Evolutionary conservation across 2,797 vertebrate species (phyloP).

Genomic region (Sebastes steindachneri): DNA sequence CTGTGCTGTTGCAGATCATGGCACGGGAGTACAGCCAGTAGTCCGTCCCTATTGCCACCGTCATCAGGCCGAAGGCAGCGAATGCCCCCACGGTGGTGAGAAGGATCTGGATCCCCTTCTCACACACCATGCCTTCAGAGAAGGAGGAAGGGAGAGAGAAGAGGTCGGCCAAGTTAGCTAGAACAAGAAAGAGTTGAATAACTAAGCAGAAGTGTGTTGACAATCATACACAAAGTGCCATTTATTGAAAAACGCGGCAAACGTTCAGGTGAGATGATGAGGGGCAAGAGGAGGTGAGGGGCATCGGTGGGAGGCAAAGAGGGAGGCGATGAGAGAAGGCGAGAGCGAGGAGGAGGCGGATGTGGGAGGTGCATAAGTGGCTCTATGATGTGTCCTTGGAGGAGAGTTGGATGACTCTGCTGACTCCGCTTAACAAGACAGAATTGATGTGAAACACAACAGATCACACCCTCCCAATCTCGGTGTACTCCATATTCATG

Average conservation of each 20-base stretch:
- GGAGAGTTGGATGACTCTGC: slow-evolving; percentile 75
- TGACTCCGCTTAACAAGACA: slow-evolving; percentile 78
- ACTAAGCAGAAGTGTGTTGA: background rate
- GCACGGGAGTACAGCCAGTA: slow-evolving; percentile 96
- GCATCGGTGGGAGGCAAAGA: slow-evolving; percentile 5
- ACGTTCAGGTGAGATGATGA: slow-evolving; percentile 40
- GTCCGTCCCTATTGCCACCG: slow-evolving; percentile 95
- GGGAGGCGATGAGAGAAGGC: slow-evolving; percentile 18
- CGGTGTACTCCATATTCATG: slow-evolving; percentile 75
- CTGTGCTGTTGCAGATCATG: slow-evolving; percentile 93
- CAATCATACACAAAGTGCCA: background rate
- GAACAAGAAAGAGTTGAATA: background rate
- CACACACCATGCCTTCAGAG: slow-evolving; percentile 89
- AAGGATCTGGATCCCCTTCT: slow-evolving; percentile 94
- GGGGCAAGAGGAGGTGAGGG: slow-evolving; percentile 28
- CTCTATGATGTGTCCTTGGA: slow-evolving; percentile 74
- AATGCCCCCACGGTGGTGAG: slow-evolving; percentile 95
- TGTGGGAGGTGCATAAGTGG: slow-evolving; percentile 57
- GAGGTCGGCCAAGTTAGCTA: background rate
- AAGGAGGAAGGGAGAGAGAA: slow-evolving; percentile 31
- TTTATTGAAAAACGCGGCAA: slow-evolving; percentile 18
- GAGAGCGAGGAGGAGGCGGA: slow-evolving; percentile 22
- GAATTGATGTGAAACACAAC: slow-evolving; percentile 77
- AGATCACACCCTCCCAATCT: slow-evolving; percentile 66
- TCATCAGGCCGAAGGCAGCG: slow-evolving; percentile 96